Conservation (phyloP, 2,113 vertebrate genomes). For the Erpornis zantholeuca region DNA sequence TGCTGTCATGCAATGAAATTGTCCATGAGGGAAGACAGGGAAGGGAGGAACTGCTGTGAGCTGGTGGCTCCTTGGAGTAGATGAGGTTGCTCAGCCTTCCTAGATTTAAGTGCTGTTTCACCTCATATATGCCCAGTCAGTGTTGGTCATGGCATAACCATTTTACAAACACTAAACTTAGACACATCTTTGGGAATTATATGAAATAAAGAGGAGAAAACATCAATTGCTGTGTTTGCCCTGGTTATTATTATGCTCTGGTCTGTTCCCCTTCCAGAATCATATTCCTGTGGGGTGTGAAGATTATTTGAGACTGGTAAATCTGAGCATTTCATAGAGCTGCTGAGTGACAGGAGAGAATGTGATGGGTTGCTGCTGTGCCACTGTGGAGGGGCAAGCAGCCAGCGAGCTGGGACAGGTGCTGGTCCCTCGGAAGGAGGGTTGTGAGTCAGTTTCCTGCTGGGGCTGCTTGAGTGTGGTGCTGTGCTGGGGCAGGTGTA, state of each 20-base stretch:
- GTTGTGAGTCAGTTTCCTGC: accelerated
- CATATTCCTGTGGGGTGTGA: accelerated
- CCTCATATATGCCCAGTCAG: background rate
- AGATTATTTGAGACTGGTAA: background rate
- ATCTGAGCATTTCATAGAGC: background rate
- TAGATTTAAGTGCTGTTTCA: background rate
- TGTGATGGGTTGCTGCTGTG: accelerated
- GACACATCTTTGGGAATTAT: background rate
- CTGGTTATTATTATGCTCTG: background rate
- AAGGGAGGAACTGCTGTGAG: accelerated
- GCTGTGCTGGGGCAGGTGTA: accelerated
- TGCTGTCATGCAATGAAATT: background rate
- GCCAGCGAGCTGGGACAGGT: background rate
- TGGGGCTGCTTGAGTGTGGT: background rate
- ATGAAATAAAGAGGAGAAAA: background rate
- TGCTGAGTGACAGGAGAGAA: background rate
- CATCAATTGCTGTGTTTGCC: background rate
- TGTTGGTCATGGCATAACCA: background rate
- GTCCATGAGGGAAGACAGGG: background rate
- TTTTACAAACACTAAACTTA: background rate
- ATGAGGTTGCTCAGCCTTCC: background rate
- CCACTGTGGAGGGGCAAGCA: accelerated
- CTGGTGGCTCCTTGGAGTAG: background rate
- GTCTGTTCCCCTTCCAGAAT: background rate
- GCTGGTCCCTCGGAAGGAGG: background rate